Conservation (phyloP, 1,140 invertebrate species). For the Liolophura sinensis region DNA sequence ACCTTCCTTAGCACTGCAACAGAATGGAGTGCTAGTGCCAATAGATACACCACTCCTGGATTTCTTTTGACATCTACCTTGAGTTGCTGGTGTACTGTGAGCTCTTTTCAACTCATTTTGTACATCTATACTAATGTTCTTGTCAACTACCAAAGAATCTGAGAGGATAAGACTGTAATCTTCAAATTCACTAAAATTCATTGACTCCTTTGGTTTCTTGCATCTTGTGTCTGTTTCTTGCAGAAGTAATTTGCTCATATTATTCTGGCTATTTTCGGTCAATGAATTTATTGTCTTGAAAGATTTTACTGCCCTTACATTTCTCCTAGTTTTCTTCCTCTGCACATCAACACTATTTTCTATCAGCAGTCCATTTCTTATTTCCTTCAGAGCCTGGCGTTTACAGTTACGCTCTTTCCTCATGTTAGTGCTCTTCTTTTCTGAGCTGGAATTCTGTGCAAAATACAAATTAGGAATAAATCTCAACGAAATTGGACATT, state of each 20-base stretch:
- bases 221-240: neutral
- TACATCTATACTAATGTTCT: neutral
- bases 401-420: too few species aligned
- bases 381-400: too few species aligned
- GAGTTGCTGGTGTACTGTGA: neutral
- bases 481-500: too few species aligned
- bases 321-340: neutral
- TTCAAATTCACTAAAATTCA: conserved; percentile 49
- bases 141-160: conserved; percentile 20
- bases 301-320: neutral
- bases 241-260: neutral
- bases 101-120: neutral
- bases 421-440: too few species aligned
- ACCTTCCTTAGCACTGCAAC: neutral
- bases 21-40: conserved; percentile 7
- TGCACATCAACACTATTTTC: neutral
- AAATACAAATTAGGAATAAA: too few species aligned
- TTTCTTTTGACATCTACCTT: neutral
- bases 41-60: conserved; percentile 33
- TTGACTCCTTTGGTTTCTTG: conserved; percentile 3
- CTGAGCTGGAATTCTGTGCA: too few species aligned
- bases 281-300: too few species aligned
- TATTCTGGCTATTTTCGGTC: neutral
- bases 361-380: neutral
- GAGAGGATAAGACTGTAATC: conserved; percentile 38